phyloP scores from a whole-genome alignment of 2,113 vertebrate genomes.

The Callithrix jacchus region DNA sequence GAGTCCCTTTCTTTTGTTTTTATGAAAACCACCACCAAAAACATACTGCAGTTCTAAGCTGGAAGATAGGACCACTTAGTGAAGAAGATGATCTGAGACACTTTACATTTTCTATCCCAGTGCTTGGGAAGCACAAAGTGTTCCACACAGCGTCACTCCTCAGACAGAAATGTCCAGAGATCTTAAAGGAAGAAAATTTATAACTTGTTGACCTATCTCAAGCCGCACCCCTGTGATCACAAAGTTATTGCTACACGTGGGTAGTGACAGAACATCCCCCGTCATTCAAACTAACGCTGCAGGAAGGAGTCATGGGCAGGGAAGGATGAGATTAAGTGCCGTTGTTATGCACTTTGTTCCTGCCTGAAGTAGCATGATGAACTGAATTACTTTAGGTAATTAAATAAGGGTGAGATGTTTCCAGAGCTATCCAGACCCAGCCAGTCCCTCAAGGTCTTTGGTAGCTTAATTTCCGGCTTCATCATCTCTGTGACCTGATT shows the following conservation, averaged over 20 bases:
- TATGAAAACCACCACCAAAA: not conserved
- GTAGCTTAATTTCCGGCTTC: not conserved
- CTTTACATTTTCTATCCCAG: not conserved
- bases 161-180: not conserved
- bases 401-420: slow-evolving; percentile 48
- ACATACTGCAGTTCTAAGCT: not conserved
- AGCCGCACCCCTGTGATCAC: not conserved
- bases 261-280: not conserved
- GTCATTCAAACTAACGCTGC: not conserved
- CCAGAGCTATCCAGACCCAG: slow-evolving; percentile 5
- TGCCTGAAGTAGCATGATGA: slow-evolving; percentile 27
- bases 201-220: not conserved
- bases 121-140: not conserved
- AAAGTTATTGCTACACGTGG: not conserved
- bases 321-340: slow-evolving; percentile 11
- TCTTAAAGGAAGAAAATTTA: not conserved
- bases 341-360: slow-evolving; percentile 15
- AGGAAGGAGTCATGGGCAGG: slow-evolving; percentile 6
- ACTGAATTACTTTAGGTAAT: slow-evolving; percentile 65
- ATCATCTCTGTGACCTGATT: slow-evolving; percentile 15
- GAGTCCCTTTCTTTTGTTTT: not conserved
- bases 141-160: not conserved
- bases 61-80: not conserved
- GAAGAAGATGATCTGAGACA: not conserved
- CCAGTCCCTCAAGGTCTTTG: slow-evolving; percentile 19